Conservation (phyloP, 2,888 invertebrate species). For the Sinhomidia bicolor region DNA sequence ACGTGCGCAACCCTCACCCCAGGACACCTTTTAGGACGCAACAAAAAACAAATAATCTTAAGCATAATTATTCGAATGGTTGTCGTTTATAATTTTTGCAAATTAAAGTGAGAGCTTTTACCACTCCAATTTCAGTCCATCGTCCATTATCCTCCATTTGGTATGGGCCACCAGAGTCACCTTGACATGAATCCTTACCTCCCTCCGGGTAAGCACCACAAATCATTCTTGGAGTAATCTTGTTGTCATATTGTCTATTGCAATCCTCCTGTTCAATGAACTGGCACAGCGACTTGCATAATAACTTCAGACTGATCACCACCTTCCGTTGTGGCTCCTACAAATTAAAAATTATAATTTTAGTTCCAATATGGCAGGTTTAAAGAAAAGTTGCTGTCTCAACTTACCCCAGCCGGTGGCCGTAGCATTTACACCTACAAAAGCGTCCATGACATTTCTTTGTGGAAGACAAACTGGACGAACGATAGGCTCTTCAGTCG, state of each 20-base stretch:
- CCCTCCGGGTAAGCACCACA: conserved; percentile 77
- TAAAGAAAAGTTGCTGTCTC: background rate
- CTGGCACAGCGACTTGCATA: conserved; percentile 75
- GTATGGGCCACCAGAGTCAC: conserved; percentile 78
- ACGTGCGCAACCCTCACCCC: conserved; percentile 78
- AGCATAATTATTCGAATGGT: background rate
- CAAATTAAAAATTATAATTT: background rate
- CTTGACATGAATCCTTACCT: conserved; percentile 77
- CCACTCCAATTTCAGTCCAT: conserved; percentile 76
- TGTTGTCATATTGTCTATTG: conserved; percentile 73
- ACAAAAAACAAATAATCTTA: background rate
- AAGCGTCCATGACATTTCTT: conserved; percentile 47
- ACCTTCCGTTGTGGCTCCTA: conserved; percentile 70
- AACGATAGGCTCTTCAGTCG: conserved; percentile 71
- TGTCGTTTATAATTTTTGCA: background rate
- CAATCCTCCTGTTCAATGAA: conserved; percentile 77
- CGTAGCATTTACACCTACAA: conserved; percentile 72
- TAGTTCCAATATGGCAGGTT: too few relatives aligned
- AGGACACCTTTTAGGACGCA: conserved; percentile 16
- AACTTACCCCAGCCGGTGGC: conserved; percentile 75
- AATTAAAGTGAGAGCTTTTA: background rate
- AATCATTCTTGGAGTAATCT: conserved; percentile 77
- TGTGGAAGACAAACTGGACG: conserved; percentile 77
- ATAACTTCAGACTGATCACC: conserved; percentile 75
- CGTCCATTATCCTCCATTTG: conserved; percentile 57